These are phyloP conservation scores for Aldrovandia affinis DNA, from an alignment of 2,797 vertebrate species.

Conservation along the genomic window DNA sequence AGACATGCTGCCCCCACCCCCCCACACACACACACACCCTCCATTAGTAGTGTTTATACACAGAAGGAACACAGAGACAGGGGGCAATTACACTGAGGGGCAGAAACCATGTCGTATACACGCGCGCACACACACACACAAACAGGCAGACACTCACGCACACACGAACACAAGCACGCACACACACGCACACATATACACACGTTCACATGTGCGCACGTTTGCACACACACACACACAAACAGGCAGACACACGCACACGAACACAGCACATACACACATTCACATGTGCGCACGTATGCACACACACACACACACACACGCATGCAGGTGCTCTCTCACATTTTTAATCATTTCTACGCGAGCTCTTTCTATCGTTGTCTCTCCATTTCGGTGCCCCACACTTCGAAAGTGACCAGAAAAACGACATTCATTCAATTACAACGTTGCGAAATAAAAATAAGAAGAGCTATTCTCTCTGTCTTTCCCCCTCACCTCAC, in stretches of 20 bases:
- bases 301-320: constrained; percentile 14
- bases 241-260: background rate
- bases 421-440: too few species aligned
- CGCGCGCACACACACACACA: background rate
- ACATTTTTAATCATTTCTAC: background rate
- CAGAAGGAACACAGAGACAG: background rate
- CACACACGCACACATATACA: constrained; percentile 13
- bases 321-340: background rate
- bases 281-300: background rate
- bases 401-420: too few species aligned
- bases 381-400: background rate
- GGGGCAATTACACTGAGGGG: background rate
- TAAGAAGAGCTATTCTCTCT: background rate
- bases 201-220: background rate
- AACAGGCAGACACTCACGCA: background rate
- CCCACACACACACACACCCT: background rate
- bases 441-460: background rate
- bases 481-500: background rate
- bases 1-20: background rate
- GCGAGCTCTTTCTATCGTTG: constrained; percentile 15
- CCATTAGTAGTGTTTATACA: background rate
- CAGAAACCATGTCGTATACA: background rate
- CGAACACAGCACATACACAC: background rate
- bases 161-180: background rate
- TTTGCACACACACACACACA: background rate